Base-by-base conservation (phyloP, 2,888 invertebrate species). In the Caenorhabditis doughertyi region DNA sequence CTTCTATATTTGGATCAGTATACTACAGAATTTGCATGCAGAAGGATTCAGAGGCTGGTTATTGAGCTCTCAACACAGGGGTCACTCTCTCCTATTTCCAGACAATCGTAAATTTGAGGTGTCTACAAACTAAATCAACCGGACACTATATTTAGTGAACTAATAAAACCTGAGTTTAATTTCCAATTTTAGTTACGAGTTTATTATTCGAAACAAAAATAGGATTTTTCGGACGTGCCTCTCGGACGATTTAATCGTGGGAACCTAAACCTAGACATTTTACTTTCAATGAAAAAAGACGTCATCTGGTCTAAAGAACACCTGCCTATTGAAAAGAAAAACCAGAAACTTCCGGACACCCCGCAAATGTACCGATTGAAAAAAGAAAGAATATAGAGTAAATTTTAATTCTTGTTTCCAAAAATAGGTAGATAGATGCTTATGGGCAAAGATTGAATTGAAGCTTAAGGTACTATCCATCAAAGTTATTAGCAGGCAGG, bases 301-400 rank as follows among this genome's bases (percentile, higher is more conserved):
- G 71, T 71, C 71, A 71, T n/a, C n/a, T 32, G 27, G 58, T 27
- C 25, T 35, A 58, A 71, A 71, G 70, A 71, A 71, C 71, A 71
- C 58, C 58, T 58, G 58, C 35, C 47, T 35, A 32, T 58, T 58
- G 47, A 35, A 64, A 23, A 2, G 47, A 35, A 64, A 23, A 2
- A 23, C 18, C 70, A n/a, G 18, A 71, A 47, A 71, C 49, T 58
- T 71, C 71, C 58, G 71, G 47, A 58, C 47, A 39, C 71, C 58
- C 47, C 44, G 44, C 56, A 53, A 25, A 42, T 51, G 25, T 42
- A 53, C 47, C 49, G 23, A n/a, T 27, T 47, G 21, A 23, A 8
- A 25, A 32, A 32, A 71, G 23, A 27, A 32, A 56, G 8, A 42
- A 42, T 23, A 9, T 18, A 29, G 25, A 13, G 25, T 9, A 58